Percentiles rank a stretch among this genome's conserved stretches.
These are phyloP conservation scores for Apotomis turbidana DNA, from an alignment of 2,888 invertebrate species.

Conservation along the genomic window DNA sequence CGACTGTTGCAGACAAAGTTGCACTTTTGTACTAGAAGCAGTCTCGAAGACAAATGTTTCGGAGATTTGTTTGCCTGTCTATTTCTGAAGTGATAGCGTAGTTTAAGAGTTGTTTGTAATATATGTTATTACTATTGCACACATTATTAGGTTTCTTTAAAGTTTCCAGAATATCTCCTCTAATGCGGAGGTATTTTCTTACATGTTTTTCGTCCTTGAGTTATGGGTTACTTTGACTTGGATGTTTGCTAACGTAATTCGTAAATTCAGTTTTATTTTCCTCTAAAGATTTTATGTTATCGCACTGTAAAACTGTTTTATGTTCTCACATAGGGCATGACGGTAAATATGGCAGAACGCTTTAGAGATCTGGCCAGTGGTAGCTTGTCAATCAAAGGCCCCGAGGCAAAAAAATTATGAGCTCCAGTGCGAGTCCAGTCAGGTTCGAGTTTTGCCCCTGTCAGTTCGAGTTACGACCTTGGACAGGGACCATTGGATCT, in stretches of 20 bases:
- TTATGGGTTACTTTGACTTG: constrained; percentile 14
- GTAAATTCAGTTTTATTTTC: constrained; percentile 9
- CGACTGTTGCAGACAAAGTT: constrained; percentile 70
- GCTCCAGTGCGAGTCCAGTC: too few relatives aligned
- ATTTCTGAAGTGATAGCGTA: constrained; percentile 62
- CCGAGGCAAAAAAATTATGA: too few relatives aligned
- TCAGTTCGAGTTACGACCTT: too few relatives aligned
- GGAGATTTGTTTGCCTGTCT: constrained; percentile 59
- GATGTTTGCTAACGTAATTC: constrained; percentile 14
- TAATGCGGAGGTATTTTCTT: constrained; percentile 22
- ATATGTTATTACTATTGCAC: constrained; percentile 41
- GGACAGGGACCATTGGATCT: too few relatives aligned
- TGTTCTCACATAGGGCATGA: not conserved
- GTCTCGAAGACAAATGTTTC: constrained; percentile 67
- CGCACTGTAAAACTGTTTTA: not conserved
- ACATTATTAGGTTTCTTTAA: constrained; percentile 37
- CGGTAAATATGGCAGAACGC: not conserved
- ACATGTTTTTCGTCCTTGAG: constrained; percentile 31
- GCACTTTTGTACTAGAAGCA: constrained; percentile 60
- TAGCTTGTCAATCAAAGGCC: too few relatives aligned
- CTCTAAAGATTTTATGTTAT: not conserved
- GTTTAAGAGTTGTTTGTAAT: constrained; percentile 51
- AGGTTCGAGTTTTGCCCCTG: too few relatives aligned
- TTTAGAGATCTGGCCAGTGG: too few relatives aligned
- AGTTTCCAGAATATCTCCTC: constrained; percentile 27